A percentile compares a stretch with the other conserved stretches of the same genome.
These are phyloP conservation scores for Philonicus albiceps DNA, from an alignment of 2,888 invertebrate genomes.

Conservation along the genomic window DNA sequence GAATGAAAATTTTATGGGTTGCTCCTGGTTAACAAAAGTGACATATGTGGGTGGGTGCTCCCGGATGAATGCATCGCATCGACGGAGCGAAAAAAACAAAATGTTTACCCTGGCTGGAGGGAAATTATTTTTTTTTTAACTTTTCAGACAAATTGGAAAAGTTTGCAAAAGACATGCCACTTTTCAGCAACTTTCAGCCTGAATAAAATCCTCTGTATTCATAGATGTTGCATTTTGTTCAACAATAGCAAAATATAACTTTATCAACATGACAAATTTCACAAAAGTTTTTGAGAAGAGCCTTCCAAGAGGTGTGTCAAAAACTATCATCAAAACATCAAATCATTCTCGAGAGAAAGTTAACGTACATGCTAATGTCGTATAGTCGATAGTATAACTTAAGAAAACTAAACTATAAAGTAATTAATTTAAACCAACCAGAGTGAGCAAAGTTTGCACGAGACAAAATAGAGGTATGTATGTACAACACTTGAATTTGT, in stretches of 20 bases:
- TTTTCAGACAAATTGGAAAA: neutral
- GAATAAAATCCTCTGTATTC: neutral
- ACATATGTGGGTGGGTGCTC: neutral
- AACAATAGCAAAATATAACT: neutral
- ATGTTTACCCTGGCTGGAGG: neutral
- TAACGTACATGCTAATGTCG: neutral
- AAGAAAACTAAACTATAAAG: neutral
- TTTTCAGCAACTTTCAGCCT: neutral
- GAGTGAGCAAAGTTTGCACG: no score
- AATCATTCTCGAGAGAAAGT: neutral
- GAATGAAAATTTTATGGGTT: constrained; percentile 28
- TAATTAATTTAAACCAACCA: neutral
- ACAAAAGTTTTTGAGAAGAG: neutral
- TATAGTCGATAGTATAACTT: neutral
- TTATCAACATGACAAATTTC: neutral
- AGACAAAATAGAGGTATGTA: no score
- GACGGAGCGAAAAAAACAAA: neutral
- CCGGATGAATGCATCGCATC: neutral
- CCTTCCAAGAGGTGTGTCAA: neutral
- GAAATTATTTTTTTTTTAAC: neutral
- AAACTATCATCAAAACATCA: neutral
- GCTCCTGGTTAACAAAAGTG: constrained; percentile 2
- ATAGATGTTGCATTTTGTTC: neutral
- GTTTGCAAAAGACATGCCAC: neutral
- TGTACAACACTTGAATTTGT: no score